Percentiles rank a stretch among this genome's conserved stretches.
These are phyloP conservation scores for Aphelenchoides avenae DNA, from an alignment of 1,140 invertebrate species.

Conservation along the genomic window DNA sequence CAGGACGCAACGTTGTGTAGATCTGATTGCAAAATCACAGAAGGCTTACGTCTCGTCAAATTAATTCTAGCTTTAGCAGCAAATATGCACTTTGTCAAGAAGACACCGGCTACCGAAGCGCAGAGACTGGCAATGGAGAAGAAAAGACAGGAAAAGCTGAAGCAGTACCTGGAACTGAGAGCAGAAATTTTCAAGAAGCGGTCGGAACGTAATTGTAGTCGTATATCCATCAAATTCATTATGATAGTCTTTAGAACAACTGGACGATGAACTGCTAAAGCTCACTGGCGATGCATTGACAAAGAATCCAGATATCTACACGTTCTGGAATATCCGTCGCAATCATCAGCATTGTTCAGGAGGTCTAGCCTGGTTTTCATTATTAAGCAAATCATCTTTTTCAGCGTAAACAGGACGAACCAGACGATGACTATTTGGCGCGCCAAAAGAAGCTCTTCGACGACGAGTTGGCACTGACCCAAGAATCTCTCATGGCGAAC, in stretches of 20 bases:
- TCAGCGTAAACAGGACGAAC: constrained; percentile 18
- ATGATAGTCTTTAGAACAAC: constrained; percentile 33
- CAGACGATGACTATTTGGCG: constrained; percentile 16
- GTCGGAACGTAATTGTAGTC: constrained; percentile 9
- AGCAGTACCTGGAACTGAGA: constrained; percentile 8
- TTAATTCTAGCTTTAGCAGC: too few species aligned
- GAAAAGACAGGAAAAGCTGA: constrained; percentile 18
- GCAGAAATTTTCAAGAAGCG: constrained; percentile 22
- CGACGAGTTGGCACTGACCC: constrained; percentile 33
- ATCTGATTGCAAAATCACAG: too few species aligned
- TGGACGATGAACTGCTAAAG: constrained; percentile 39
- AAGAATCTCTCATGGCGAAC: constrained; percentile 32
- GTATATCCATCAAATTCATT: neutral
- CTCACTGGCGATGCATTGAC: constrained; percentile 26
- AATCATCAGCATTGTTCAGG: constrained; percentile 11
- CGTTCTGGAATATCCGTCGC: constrained; percentile 46
- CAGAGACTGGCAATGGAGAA: constrained; percentile 3
- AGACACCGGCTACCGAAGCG: constrained; percentile 20
- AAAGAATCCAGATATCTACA: constrained; percentile 47
- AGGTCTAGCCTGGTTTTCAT: constrained; percentile 9
- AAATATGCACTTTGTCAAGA: constrained; percentile 36
- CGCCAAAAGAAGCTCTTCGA: constrained; percentile 21
- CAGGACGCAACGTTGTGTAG: too few species aligned
- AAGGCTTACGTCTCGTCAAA: too few species aligned
- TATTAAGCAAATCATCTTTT: constrained; percentile 15